These are phyloP conservation scores for Drosophila cyrtoloma DNA, from an alignment of 2,888 invertebrate species.

Conservation along the genomic window DNA sequence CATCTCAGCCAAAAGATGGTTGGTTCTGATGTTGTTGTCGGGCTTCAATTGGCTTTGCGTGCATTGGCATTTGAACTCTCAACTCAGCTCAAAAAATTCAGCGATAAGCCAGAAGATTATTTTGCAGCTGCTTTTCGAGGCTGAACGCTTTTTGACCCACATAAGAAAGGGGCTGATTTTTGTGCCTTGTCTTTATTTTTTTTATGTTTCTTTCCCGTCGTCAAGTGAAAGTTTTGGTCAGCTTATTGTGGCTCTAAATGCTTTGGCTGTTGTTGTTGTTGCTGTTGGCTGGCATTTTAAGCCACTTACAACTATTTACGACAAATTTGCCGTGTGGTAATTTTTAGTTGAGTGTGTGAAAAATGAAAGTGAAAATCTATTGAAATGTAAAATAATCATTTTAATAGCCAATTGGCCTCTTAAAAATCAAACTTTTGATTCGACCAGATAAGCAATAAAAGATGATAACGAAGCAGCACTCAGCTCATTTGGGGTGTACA, in stretches of 20 bases:
- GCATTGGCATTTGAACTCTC: slow-evolving; percentile 73
- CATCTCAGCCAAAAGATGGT: slow-evolving; percentile 53
- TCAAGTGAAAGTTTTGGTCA: slow-evolving; percentile 69
- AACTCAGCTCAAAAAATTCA: slow-evolving; percentile 26
- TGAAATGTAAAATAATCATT: slow-evolving; percentile 46
- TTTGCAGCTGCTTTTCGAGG: slow-evolving; percentile 34
- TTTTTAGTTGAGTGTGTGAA: slow-evolving; percentile 45
- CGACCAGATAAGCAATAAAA: background rate
- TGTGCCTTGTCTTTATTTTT: slow-evolving; percentile 10
- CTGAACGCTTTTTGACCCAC: slow-evolving; percentile 61
- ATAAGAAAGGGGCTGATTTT: slow-evolving; percentile 45
- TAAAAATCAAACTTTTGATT: slow-evolving; percentile 22
- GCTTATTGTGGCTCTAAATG: slow-evolving; percentile 22
- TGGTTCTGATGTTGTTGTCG: slow-evolving; percentile 18
- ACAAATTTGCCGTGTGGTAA: slow-evolving; percentile 60
- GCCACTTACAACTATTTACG: slow-evolving; percentile 76
- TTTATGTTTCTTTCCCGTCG: slow-evolving; percentile 7
- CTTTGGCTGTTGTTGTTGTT: slow-evolving; percentile 24
- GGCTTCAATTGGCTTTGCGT: slow-evolving; percentile 58
- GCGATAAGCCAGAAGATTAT: slow-evolving; percentile 51
- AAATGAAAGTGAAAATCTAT: slow-evolving; percentile 59
- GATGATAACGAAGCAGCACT: background rate
- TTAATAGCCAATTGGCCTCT: slow-evolving; percentile 34
- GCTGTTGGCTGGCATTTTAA: slow-evolving; percentile 45
- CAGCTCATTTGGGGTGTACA: background rate